These are phyloP conservation scores for Monodelphis domestica DNA, from an alignment of 2,797 vertebrate species.

Conservation along the genomic window DNA sequence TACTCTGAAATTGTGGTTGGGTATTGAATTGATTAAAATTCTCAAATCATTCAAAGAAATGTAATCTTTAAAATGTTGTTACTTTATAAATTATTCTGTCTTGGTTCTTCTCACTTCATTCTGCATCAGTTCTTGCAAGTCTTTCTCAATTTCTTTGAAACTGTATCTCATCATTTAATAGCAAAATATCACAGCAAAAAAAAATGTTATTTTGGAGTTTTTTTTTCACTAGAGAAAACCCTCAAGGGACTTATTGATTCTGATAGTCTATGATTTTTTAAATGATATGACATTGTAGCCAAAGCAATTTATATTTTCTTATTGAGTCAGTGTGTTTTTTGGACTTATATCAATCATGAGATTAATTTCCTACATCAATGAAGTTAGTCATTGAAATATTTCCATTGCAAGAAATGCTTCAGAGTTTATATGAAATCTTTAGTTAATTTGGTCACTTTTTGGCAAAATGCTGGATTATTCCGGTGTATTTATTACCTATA, in stretches of 20 bases:
- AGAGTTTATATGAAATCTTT: constrained; percentile 41
- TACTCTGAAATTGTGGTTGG: neutral
- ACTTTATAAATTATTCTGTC: no score
- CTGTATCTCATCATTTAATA: no score
- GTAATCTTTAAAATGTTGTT: neutral
- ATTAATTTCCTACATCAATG: neutral
- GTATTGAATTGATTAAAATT: neutral
- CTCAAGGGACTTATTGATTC: neutral
- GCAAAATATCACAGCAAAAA: no score
- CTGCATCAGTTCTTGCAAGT: no score
- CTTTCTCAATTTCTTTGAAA: neutral
- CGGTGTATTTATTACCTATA: neutral
- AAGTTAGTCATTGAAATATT: neutral
- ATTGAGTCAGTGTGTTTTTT: neutral
- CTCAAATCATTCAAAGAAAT: neutral
- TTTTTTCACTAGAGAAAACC: neutral
- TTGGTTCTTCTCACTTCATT: neutral
- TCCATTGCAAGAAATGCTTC: neutral
- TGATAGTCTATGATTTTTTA: neutral
- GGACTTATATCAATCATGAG: neutral
- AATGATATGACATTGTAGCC: neutral
- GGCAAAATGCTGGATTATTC: constrained; percentile 44
- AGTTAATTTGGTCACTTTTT: constrained; percentile 13
- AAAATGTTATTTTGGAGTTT: neutral
- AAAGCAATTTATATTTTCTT: neutral